These are phyloP conservation scores for Oenanthe oenanthe DNA, from an alignment of 2,113 vertebrate genomes.

Conservation along the genomic window DNA sequence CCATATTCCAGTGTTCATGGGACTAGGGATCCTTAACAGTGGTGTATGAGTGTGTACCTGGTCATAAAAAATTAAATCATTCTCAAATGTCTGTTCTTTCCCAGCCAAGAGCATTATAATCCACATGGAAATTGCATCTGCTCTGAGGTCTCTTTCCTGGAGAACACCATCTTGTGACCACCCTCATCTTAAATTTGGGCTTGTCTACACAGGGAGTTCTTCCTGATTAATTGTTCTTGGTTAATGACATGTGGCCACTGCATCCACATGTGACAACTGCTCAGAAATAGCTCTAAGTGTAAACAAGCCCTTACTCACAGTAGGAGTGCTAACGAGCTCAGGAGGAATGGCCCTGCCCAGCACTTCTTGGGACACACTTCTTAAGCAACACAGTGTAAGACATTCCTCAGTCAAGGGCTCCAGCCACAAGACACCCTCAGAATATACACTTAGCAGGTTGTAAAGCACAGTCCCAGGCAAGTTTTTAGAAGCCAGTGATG, in stretches of 20 bases:
- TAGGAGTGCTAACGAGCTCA: background rate
- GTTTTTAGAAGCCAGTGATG: background rate
- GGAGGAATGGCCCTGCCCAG: background rate
- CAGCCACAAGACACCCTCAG: background rate
- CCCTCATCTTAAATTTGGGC: slow-evolving; percentile 29
- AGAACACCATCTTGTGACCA: slow-evolving; percentile 15
- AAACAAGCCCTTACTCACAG: background rate
- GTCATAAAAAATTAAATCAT: slow-evolving; percentile 9
- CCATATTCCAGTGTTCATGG: background rate
- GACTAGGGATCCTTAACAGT: background rate
- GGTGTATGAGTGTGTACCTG: background rate
- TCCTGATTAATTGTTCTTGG: slow-evolving; percentile 50
- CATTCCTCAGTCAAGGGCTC: background rate
- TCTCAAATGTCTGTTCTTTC: background rate
- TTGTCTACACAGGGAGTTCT: slow-evolving; percentile 9
- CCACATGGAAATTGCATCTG: background rate
- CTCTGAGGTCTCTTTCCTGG: background rate
- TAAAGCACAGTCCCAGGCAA: background rate
- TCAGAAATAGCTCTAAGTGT: slow-evolving; percentile 2
- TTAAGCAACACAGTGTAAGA: background rate
- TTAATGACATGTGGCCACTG: slow-evolving; percentile 20
- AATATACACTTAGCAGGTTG: background rate
- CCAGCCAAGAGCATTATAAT: background rate
- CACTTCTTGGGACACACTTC: background rate
- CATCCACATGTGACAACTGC: slow-evolving; percentile 6